phyloP scores from a whole-genome alignment of 1,140 invertebrate genomes.

The Prorops nasuta region DNA sequence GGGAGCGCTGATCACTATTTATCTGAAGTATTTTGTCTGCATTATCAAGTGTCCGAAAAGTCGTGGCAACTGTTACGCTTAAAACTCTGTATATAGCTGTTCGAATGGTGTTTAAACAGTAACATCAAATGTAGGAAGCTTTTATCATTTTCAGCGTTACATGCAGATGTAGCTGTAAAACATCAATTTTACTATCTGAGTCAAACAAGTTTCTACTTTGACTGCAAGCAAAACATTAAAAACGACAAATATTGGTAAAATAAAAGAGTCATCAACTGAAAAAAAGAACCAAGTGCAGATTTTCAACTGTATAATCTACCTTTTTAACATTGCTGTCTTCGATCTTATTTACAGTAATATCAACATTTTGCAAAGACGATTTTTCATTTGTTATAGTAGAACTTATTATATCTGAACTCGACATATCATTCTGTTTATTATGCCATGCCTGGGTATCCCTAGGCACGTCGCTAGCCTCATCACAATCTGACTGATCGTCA shows the following conservation, averaged over 20 bases:
- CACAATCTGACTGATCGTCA: slow-evolving; percentile 48
- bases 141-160: too few relatives aligned
- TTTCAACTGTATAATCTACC: slow-evolving; percentile 40
- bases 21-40: too few relatives aligned
- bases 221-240: slow-evolving; percentile 20
- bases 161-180: too few relatives aligned
- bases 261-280: slow-evolving; percentile 16
- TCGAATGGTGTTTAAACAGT: too few relatives aligned
- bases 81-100: too few relatives aligned
- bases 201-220: too few relatives aligned
- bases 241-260: slow-evolving; percentile 19
- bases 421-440: slow-evolving; percentile 39
- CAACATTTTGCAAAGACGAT: slow-evolving; percentile 36
- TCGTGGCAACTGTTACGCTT: too few relatives aligned
- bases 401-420: slow-evolving; percentile 39
- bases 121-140: too few relatives aligned
- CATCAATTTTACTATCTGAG: too few relatives aligned
- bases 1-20: too few relatives aligned
- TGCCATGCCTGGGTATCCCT: slow-evolving; percentile 40
- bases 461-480: slow-evolving; percentile 42
- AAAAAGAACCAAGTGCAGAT: slow-evolving; percentile 15
- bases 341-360: slow-evolving; percentile 38
- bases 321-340: slow-evolving; percentile 45
- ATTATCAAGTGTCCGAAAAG: too few relatives aligned
- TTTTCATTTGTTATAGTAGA: slow-evolving; percentile 45